Evolutionary conservation across 2,113 vertebrate genomes (phyloP), one percentile per base, ranked within the genome.

Genomic region (Ochotona princeps): DNA sequence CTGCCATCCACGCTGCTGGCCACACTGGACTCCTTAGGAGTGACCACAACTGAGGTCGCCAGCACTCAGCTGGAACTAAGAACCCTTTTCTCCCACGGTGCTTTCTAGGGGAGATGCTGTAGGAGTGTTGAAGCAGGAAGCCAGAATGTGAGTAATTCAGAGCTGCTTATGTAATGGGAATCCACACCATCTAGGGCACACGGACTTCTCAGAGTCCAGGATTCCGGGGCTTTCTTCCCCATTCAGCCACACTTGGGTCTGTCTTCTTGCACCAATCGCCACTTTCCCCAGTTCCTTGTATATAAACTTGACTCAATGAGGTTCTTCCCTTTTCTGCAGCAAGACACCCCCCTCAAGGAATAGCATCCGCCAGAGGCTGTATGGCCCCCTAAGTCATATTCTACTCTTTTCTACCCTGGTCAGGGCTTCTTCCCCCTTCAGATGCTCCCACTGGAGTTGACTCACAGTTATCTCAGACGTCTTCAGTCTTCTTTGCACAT

Each of bases 81-180:
- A 81, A 90, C 18, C 4, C 35, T 79, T 82, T 80, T 17, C 38
- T 83, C 84, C 51, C 70, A 6, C 47, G 35, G 44, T 51, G 28
- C 90, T 89, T 96, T 93, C 76, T 66, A 57, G 67, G 87, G 80
- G 73, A 96, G 91, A 61, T 57, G 38, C 66, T 83, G 91, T 83
- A 80, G 87, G 87, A 95, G 92, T 96, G 76, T 66, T 72, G 61
- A 57, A 60, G 90, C 66, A 93, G 88, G 75, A 80, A 94, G 83
- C 79, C 83, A 63, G 54, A 75, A n/a, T 35, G 11, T 92, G 95
- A 95, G 90, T 92, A 92, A 96, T 83, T 35, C 82, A 72, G 72
- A 87, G 4, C 10, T 83, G 81, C 96, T 96, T 96, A 95, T 94
- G 74, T 94, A 93, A 95, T 20, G 78, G 60, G 38, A 76, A 94